phyloP scores from a whole-genome alignment of 2,888 invertebrate species.

The Spisula subtruncata region DNA sequence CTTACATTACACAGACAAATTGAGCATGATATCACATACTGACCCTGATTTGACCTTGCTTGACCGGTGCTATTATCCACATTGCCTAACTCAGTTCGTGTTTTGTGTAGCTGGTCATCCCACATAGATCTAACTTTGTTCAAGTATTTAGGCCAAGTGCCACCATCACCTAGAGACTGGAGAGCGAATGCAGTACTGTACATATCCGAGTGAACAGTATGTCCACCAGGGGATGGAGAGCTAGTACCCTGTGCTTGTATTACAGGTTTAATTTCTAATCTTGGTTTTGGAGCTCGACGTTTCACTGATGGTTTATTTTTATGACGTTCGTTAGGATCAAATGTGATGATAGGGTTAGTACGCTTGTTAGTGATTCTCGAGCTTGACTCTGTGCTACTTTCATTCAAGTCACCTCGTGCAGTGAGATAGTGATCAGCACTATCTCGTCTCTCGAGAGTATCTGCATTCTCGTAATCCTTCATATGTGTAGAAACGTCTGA shows the following conservation, averaged over 20 bases:
- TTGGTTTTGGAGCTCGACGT: slow-evolving; percentile 40
- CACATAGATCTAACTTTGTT: slow-evolving; percentile 85
- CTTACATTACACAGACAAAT: slow-evolving; percentile 39
- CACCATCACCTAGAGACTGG: slow-evolving; percentile 83
- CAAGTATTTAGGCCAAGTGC: slow-evolving; percentile 80
- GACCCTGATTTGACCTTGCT: slow-evolving; percentile 67
- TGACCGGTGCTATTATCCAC: slow-evolving; percentile 72
- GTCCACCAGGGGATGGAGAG: slow-evolving; percentile 69
- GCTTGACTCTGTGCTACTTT: slow-evolving; percentile 30
- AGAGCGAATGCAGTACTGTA: slow-evolving; percentile 87
- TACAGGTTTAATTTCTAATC: slow-evolving; percentile 28
- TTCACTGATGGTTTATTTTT: slow-evolving; percentile 53
- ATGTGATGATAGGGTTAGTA: slow-evolving; percentile 69
- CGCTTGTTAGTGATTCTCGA: slow-evolving; percentile 54
- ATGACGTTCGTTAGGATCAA: slow-evolving; percentile 69
- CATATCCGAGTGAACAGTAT: slow-evolving; percentile 85
- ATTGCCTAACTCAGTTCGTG: slow-evolving; percentile 57
- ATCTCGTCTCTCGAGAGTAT: slow-evolving; percentile 64
- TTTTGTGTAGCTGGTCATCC: slow-evolving; percentile 80
- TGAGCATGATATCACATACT: slow-evolving; percentile 51
- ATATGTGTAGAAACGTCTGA: slow-evolving; percentile 54
- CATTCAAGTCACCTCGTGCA: slow-evolving; percentile 62
- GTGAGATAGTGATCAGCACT: slow-evolving; percentile 61
- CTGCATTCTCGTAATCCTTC: slow-evolving; percentile 67
- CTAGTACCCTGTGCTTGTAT: background rate